These are phyloP conservation scores for Branchipolynoe longqiensis DNA, from an alignment of 2,888 invertebrate species.

Conservation along the genomic window DNA sequence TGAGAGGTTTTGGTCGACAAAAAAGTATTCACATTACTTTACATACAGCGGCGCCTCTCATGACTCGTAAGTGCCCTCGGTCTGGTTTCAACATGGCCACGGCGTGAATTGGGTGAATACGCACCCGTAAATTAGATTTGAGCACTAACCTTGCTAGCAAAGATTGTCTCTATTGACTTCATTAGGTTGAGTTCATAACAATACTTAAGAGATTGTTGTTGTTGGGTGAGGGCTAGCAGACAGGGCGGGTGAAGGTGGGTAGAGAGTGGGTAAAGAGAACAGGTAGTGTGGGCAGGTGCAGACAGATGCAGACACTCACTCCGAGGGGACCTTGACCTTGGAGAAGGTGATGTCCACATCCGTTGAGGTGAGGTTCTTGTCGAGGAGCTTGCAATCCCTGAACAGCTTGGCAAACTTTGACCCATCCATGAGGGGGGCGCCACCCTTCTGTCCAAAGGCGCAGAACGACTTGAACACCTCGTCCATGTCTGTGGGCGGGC, in stretches of 20 bases:
- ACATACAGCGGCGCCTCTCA: too few relatives aligned
- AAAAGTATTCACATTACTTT: too few relatives aligned
- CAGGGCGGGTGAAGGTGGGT: not conserved
- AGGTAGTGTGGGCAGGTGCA: not conserved
- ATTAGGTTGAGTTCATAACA: not conserved
- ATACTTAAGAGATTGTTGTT: not conserved
- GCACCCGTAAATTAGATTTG: too few relatives aligned
- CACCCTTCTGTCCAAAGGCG: slow-evolving; percentile 67
- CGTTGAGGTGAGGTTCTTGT: slow-evolving; percentile 68
- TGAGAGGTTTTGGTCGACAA: too few relatives aligned
- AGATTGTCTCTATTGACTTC: too few relatives aligned
- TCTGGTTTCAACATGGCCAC: too few relatives aligned
- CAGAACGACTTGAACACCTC: slow-evolving; percentile 70
- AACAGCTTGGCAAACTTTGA: slow-evolving; percentile 68
- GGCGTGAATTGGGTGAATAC: too few relatives aligned
- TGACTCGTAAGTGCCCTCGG: too few relatives aligned
- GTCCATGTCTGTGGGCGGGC: too few relatives aligned
- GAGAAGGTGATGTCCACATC: slow-evolving; percentile 70
- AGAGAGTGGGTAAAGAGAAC: not conserved
- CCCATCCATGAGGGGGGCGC: slow-evolving; percentile 66
- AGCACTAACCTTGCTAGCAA: too few relatives aligned
- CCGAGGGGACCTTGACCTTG: slow-evolving; percentile 68
- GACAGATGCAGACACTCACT: slow-evolving; percentile 62
- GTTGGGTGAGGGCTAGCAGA: not conserved
- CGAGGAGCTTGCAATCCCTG: slow-evolving; percentile 67